These are phyloP conservation scores for Lumbricus terrestris DNA, from an alignment of 2,888 invertebrate genomes.

Conservation along the genomic window DNA sequence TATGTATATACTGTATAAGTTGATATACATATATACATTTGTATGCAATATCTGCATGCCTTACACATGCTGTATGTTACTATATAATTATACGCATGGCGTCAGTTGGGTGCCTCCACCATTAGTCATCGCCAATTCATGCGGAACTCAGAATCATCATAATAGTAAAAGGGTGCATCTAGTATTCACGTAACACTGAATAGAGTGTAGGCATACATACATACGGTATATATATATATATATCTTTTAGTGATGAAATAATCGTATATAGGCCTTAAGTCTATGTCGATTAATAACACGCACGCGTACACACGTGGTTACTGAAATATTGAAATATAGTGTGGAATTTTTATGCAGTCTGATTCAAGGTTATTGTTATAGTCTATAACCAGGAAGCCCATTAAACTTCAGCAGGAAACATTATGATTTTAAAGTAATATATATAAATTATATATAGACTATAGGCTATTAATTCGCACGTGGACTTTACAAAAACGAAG, in stretches of 20 bases:
- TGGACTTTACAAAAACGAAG: not conserved
- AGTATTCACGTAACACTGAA: not conserved
- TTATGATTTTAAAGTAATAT: not conserved
- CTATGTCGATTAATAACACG: too few species aligned
- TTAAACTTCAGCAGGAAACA: too few species aligned
- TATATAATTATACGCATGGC: not conserved
- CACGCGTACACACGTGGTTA: too few species aligned
- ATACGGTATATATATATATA: conserved; percentile 28
- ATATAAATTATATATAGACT: not conserved
- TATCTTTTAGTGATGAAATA: not conserved
- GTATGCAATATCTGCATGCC: not conserved
- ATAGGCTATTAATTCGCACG: too few species aligned
- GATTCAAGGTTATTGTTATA: too few species aligned
- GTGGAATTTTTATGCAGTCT: too few species aligned
- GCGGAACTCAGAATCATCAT: not conserved
- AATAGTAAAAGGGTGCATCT: too few species aligned
- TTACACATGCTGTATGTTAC: not conserved
- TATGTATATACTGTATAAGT: too few species aligned
- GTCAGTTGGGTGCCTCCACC: not conserved
- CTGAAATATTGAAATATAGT: too few species aligned
- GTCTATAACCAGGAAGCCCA: too few species aligned
- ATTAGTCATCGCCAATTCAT: not conserved
- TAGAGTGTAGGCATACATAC: conserved; percentile 11
- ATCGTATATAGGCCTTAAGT: too few species aligned
- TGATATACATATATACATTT: too few species aligned